Conservation (phyloP, 2,888 invertebrate species). For the Malacosoma neustria region DNA sequence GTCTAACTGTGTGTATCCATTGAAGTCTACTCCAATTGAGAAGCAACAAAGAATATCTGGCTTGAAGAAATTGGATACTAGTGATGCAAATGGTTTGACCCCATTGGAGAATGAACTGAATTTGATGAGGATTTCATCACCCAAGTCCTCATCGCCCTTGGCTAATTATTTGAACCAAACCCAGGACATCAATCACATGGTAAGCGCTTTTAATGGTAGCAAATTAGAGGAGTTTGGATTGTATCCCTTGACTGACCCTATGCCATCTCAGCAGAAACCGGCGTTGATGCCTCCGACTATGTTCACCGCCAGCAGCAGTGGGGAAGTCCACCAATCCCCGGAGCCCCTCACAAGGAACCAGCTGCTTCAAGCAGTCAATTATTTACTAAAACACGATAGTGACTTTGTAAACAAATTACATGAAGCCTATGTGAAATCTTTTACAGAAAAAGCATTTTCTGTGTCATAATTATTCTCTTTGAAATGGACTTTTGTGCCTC, state of each 20-base stretch:
- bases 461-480: conserved; percentile 57
- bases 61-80: conserved; percentile 44
- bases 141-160: conserved; percentile 72
- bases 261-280: conserved; percentile 76
- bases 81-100: conserved; percentile 52
- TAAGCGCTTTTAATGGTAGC: conserved; percentile 45
- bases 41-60: conserved; percentile 51
- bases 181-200: conserved; percentile 50
- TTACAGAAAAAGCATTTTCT: conserved; percentile 77
- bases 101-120: conserved; percentile 68
- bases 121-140: conserved; percentile 71
- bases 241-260: conserved; percentile 41
- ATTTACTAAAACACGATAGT: conserved; percentile 89
- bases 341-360: conserved; percentile 92
- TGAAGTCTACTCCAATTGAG: conserved; percentile 61
- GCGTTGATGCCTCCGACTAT: conserved; percentile 90
- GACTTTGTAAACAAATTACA: conserved; percentile 92
- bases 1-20: conserved; percentile 46
- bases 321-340: conserved; percentile 54
- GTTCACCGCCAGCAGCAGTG: conserved; percentile 80
- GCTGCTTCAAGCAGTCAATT: conserved; percentile 90
- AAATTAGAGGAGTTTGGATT: conserved; percentile 45
- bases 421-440: conserved; percentile 93
- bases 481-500: conserved; percentile 37
- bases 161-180: conserved; percentile 70